Evolutionary conservation across 2,888 invertebrate species (phyloP), one percentile per base, ranked within the genome.

Genomic region (Cryptus viduatorius): DNA sequence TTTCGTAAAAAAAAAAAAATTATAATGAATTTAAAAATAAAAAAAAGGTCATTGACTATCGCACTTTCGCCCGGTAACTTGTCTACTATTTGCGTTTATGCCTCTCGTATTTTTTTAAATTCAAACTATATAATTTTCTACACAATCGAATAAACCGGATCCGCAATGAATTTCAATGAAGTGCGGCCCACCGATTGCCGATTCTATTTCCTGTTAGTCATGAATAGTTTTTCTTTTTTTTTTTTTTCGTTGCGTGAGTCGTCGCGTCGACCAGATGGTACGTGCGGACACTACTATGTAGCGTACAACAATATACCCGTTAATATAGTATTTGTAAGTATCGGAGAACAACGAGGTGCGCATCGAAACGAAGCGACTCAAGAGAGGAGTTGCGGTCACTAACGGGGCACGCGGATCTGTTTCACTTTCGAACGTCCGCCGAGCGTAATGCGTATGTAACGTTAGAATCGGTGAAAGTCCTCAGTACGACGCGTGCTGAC

Each of bases 351-450:
- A 68, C 59, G 67, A 71, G n/a, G 12, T 16, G 31, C 59, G 56
- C 48, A 65, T 78, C 31, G 24, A 31, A 61, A 61, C 61, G 61
- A 31, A 31, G 31, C 61, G 61, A 61, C 61, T 4, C 4, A 31
- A 31, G 59, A 31, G 59, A 24, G 59, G 19, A 84, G 81, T 81
- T 69, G 81, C 78, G 84, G 81, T 84, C 73, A 73, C 50, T 76
- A 76, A 79, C 68, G 44, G 77, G 68, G 71, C 44, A 82, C 64
- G 82, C 83, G 88, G 86, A 85, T 91, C 88, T 90, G 88, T 91
- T 92, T 92, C 91, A 92, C 92, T 92, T 92, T 92, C 92, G 87
- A 89, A 82, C 87, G 87, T 81, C 73, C 84, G 59, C 76, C 79
- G 81, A 69, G 87, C 85, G 86, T 85, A 86, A 88, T 87, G 88